phyloP scores from a whole-genome alignment of 2,113 vertebrate genomes.

The Atherinomorus stipes region DNA sequence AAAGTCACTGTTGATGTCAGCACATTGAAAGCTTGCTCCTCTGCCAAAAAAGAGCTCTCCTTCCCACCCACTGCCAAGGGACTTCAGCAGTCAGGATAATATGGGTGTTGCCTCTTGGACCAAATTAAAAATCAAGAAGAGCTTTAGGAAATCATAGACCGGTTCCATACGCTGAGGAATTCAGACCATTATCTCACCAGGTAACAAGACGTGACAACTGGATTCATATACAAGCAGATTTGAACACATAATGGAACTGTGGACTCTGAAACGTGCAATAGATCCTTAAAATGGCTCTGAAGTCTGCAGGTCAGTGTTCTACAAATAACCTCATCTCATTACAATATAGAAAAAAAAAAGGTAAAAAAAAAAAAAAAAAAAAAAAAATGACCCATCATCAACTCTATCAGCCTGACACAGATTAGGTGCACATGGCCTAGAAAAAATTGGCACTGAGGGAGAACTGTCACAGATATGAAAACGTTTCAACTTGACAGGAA shows the following conservation, averaged over 20 bases:
- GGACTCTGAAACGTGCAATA: neutral
- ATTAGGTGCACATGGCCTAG: slow-evolving; percentile 41
- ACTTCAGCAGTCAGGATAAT: slow-evolving; percentile 41
- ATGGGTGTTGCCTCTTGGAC: slow-evolving; percentile 29
- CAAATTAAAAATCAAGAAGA: neutral
- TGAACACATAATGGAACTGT: neutral
- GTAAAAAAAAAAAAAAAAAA: slow-evolving; percentile 47
- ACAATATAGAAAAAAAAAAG: slow-evolving; percentile 40
- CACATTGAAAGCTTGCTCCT: slow-evolving; percentile 22
- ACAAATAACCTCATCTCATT: slow-evolving; percentile 69
- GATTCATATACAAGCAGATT: neutral
- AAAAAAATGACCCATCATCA: slow-evolving; percentile 45
- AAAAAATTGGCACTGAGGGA: slow-evolving; percentile 25
- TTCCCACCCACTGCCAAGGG: slow-evolving; percentile 63
- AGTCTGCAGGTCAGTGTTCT: slow-evolving; percentile 29
- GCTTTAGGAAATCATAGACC: neutral
- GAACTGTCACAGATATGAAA: slow-evolving; percentile 5
- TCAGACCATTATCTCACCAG: neutral
- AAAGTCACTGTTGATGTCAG: slow-evolving; percentile 44
- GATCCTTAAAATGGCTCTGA: slow-evolving; percentile 21
- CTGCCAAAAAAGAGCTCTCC: slow-evolving; percentile 50
- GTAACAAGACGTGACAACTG: neutral
- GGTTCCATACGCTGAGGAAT: neutral
- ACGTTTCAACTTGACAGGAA: neutral
- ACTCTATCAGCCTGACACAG: slow-evolving; percentile 56